Conservation (phyloP, 2,888 invertebrate species). For the Chorisops tibialis region DNA sequence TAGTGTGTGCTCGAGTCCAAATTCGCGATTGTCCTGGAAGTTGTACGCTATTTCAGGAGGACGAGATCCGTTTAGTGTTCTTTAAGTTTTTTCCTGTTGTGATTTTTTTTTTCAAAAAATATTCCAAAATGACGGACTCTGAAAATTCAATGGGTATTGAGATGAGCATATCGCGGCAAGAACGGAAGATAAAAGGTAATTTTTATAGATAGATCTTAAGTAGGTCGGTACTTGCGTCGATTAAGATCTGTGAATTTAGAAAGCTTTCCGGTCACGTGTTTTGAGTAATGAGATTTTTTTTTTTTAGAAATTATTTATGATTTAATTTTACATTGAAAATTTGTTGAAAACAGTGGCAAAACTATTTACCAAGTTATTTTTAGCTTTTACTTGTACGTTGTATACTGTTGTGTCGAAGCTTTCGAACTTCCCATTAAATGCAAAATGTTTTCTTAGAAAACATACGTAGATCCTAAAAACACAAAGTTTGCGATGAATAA, state of each 20-base stretch:
- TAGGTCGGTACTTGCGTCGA: background rate
- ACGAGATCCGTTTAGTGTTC: too few relatives aligned
- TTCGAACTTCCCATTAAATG: background rate
- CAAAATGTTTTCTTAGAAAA: too few relatives aligned
- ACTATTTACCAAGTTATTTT: background rate
- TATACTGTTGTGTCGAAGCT: background rate
- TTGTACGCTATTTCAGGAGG: too few relatives aligned
- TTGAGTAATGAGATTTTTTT: background rate
- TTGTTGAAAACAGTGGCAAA: background rate
- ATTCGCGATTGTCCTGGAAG: too few relatives aligned
- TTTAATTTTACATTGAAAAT: too few relatives aligned
- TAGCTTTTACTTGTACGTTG: background rate
- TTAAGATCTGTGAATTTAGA: background rate
- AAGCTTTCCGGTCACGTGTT: background rate
- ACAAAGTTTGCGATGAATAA: too few relatives aligned
- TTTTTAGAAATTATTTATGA: background rate
- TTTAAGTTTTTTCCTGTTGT: too few relatives aligned
- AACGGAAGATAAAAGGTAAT: slow-evolving; percentile 14
- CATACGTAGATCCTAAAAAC: too few relatives aligned
- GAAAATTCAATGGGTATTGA: slow-evolving; percentile 23
- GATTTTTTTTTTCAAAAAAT: background rate
- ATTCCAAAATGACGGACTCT: slow-evolving; percentile 25
- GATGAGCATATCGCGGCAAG: slow-evolving; percentile 22
- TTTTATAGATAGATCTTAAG: background rate
- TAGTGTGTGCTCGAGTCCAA: too few relatives aligned